Evolutionary conservation across 2,888 invertebrate species (phyloP).

Genomic region (Osmoderma eremita): DNA sequence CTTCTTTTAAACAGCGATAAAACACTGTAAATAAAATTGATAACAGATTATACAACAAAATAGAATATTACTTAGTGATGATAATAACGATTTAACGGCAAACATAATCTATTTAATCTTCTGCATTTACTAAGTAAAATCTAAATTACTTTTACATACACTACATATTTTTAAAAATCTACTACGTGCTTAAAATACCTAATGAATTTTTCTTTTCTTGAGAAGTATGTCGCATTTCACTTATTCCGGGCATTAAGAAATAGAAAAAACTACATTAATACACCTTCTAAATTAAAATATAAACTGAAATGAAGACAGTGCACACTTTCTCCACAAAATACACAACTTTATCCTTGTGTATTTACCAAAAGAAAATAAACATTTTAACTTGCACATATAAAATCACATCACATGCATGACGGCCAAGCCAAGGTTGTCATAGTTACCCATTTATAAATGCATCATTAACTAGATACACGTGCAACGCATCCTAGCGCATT

Average conservation of each 20-base stretch:
- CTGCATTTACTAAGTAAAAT: too few species aligned
- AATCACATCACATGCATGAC: conserved; percentile 46
- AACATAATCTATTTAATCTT: conserved; percentile 11
- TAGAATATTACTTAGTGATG: conserved; percentile 37
- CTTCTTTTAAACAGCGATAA: conserved; percentile 39
- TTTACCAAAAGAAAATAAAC: conserved; percentile 33
- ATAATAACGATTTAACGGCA: conserved; percentile 16
- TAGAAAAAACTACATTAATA: too few species aligned
- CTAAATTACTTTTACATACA: too few species aligned
- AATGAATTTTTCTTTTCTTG: too few species aligned
- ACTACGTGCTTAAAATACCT: too few species aligned
- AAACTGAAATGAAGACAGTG: background rate
- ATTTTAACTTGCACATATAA: conserved; percentile 20
- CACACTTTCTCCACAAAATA: conserved; percentile 4
- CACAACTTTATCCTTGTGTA: background rate
- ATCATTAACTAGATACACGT: conserved; percentile 45
- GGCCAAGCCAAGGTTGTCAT: conserved; percentile 55
- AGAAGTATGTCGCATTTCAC: too few species aligned
- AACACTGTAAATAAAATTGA: conserved; percentile 39
- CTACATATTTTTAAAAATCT: too few species aligned
- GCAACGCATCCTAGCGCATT: conserved; percentile 8
- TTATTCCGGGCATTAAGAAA: too few species aligned
- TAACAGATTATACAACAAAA: conserved; percentile 40
- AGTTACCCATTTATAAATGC: conserved; percentile 57
- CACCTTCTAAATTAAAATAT: background rate